Conservation (phyloP, 2,113 vertebrate species). For the Saccopteryx leptura region DNA sequence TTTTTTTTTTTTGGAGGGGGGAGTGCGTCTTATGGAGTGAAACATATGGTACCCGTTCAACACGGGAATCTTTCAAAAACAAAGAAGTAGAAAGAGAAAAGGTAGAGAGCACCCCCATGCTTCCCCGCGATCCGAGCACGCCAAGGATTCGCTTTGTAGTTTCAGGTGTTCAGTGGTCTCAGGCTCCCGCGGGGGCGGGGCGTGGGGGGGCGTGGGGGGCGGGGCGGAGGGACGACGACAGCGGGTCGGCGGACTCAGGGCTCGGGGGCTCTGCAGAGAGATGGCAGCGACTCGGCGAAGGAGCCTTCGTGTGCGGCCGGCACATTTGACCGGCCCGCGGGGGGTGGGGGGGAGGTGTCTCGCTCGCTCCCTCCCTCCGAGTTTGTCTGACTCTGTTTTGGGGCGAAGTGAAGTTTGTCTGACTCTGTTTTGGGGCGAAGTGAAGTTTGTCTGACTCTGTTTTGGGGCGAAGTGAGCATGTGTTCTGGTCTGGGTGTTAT, state of each 20-base stretch:
- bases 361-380: not conserved
- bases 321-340: rapidly evolving
- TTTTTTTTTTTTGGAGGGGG: too few species aligned
- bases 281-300: not conserved
- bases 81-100: not conserved
- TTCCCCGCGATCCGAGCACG: not conserved
- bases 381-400: too few species aligned
- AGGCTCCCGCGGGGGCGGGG: too few species aligned
- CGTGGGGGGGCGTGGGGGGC: too few species aligned
- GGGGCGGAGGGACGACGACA: not conserved
- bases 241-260: not conserved
- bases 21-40: too few species aligned
- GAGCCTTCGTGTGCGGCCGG: rapidly evolving
- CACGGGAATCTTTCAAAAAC: not conserved
- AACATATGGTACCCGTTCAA: too few species aligned
- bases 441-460: not conserved
- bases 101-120: not conserved
- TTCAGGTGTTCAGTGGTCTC: too few species aligned
- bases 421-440: too few species aligned
- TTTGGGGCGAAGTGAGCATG: rapidly evolving
- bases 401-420: not conserved
- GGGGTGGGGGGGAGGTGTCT: too few species aligned
- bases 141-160: too few species aligned
- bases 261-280: not conserved
- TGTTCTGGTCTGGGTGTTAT: not conserved